Percentiles rank a stretch among this genome's conserved stretches.
Conservation (phyloP, 2,113 vertebrate genomes). For the Colistium nudipinnis region DNA sequence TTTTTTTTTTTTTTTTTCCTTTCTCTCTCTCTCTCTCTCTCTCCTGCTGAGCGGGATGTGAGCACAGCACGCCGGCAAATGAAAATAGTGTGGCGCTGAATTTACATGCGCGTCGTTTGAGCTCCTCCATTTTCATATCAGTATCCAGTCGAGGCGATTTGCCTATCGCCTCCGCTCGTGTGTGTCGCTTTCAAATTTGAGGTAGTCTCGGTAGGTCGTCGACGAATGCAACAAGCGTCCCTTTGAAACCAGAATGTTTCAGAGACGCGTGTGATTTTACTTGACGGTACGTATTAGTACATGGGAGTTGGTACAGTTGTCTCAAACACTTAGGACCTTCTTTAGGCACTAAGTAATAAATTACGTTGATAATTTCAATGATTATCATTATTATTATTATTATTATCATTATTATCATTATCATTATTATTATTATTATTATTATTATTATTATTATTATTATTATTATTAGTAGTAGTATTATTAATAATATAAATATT, state of each 20-base stretch:
- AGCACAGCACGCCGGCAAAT: neutral
- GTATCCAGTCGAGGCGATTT: conserved; percentile 17
- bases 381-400: conserved; percentile 5
- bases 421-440: neutral
- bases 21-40: no score
- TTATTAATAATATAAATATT: no score
- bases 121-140: conserved; percentile 43
- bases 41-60: neutral
- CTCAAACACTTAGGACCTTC: neutral
- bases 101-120: conserved; percentile 44
- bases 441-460: neutral
- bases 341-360: neutral
- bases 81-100: conserved; percentile 9
- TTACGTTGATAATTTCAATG: neutral
- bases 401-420: neutral
- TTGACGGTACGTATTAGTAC: neutral
- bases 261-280: neutral
- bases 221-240: conserved; percentile 1
- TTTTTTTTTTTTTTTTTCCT: no score
- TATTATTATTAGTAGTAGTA: no score
- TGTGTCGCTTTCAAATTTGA: conserved; percentile 1
- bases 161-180: neutral
- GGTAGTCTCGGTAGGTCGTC: neutral
- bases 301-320: neutral
- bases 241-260: neutral